A percentile compares a stretch with the other conserved stretches of the same genome.
These are phyloP conservation scores for Aphrocallistes beatrix DNA, from an alignment of 37 sponge, comb jelly and placozoan species.

Conservation along the genomic window DNA sequence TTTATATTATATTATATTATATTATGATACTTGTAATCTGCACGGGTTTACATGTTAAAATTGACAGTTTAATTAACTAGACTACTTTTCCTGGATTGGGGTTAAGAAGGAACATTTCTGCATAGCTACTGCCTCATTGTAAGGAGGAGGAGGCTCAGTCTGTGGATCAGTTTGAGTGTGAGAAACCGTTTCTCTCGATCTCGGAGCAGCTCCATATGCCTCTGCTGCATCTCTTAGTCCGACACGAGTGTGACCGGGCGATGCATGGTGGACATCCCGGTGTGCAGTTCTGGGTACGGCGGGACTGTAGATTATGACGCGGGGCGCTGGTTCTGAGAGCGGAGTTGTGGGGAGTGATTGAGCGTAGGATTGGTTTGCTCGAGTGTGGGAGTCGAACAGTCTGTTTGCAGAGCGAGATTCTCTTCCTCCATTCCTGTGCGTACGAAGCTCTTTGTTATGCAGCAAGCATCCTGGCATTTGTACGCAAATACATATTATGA, in stretches of 20 bases:
- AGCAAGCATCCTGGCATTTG: background rate
- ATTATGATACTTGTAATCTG: too few species aligned
- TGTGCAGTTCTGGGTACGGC: background rate
- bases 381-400: background rate
- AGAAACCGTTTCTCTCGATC: background rate
- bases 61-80: too few species aligned
- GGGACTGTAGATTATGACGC: background rate
- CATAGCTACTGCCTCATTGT: background rate
- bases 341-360: background rate
- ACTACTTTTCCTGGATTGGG: too few species aligned
- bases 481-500: background rate
- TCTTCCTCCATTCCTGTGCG: background rate
- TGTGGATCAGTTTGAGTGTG: background rate
- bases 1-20: too few species aligned
- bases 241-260: background rate
- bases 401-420: background rate
- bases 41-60: too few species aligned
- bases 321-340: background rate
- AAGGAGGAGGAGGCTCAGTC: background rate
- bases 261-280: background rate
- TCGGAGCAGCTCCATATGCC: background rate
- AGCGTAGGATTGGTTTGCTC: background rate
- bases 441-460: background rate
- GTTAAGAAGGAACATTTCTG: too few species aligned
- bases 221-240: background rate